Evolutionary conservation across 2,888 invertebrate species (phyloP), one percentile per base, ranked within the genome.

Genomic region (Drosophila mimica): DNA sequence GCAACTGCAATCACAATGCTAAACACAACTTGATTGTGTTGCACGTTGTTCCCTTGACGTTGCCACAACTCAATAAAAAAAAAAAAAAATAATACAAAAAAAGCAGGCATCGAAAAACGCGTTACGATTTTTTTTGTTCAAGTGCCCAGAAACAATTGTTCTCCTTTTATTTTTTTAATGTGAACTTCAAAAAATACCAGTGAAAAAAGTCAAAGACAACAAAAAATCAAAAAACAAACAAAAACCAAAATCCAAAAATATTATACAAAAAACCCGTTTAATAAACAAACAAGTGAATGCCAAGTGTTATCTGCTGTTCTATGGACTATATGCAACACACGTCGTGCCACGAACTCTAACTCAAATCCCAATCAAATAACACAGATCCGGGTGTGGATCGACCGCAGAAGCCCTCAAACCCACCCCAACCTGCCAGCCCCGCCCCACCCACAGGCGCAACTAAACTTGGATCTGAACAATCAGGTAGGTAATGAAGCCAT

Each of bases 41-140:
- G 48, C 65, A 54, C 48, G 54, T 40, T 68, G 36, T 2, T n/a
- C 25, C 57, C 15, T 46, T 57, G n/a, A 54, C 70, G 56, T 56
- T 56, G 17, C 56, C 68, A 36, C 33, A 46, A 25, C 46, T 25
- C 53, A 28, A 17, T 7, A 43, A 43, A 25, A 30, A 54, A 31
- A 46, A 54, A 49, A 56, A 57, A 28, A 46, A 46, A 58, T 48
- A 25, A 28, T 17, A 9, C 0, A 11, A 11, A 11, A 43, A 46
- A 20, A 20, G 46, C 20, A 46, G 59, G 59, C 33, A 11, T 20
- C 30, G 43, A 49, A 20, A 56, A 59, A 15, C 71, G 56, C 56
- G 64, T 51, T 30, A 49, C 60, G 43, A 36, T 46, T 53, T 66
- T 84, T 83, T 85, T 88, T 88, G 80, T 82, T 85, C 70, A 69